Base-by-base conservation (phyloP, 2,888 invertebrate genomes). In the Saturnia japonica region DNA sequence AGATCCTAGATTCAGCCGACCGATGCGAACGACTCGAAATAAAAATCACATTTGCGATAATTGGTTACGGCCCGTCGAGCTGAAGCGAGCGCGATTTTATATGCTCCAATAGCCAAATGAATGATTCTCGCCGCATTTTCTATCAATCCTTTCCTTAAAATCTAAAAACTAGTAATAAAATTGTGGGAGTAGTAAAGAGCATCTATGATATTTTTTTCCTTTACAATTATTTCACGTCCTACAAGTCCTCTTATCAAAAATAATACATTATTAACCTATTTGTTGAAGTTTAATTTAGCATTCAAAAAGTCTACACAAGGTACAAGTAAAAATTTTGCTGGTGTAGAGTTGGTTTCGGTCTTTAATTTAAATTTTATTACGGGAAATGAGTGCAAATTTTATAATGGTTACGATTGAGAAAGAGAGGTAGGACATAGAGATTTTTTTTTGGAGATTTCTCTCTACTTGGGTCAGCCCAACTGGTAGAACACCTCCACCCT, bases 41-140 rank as follows among this genome's bases (percentile, higher is more conserved):
- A 90, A 90, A 91, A 91, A 86, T 87, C 87, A 82, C 87, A 86
- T 91, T 89, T 84, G 79, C 83, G 78, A 82, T 90, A 88, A 91
- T 90, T 88, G 90, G 85, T 86, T 89, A 85, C 80, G 77, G 78
- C 73, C 79, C 76, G 78, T 71, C 77, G 77, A 74, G 68, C 68
- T 73, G 73, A 70, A 70, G 73, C 73, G 74, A 76, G 74, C 74
- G 74, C 77, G 76, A 74, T 76, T 78, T 78, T 78, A 78, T 80
- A 82, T 79, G 80, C 77, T 74, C 74, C 72, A 73, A 67, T 78
- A 73, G 74, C 71, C 77, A 79, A 79, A 78, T 76, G 75, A 78
- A 71, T 75, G 76, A 77, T 78, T 72, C 76, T 69, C 70, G 72
- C 72, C 67, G 42, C 28, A 57, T 68, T 71, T 72, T 43, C 72